A percentile compares a stretch with the other conserved stretches of the same genome.
Conservation (phyloP, 2,113 vertebrate species). For the Arothron firmamentum region DNA sequence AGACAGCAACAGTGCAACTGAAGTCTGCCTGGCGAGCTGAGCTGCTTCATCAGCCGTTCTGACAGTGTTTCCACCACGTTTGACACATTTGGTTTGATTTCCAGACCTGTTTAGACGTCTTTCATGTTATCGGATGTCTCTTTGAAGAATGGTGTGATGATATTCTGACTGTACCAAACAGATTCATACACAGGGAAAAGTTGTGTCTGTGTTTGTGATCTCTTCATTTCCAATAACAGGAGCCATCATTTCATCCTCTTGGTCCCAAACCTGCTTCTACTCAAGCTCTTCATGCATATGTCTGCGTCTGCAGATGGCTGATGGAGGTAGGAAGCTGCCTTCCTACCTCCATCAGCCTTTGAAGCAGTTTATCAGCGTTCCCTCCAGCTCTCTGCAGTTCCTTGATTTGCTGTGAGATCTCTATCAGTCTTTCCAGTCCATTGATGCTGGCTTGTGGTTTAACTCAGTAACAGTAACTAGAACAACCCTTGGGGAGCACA, state of each 20-base stretch:
- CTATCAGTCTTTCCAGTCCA: conserved; percentile 57
- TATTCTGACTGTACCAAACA: neutral
- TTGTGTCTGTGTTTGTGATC: no score
- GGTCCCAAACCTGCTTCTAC: conserved; percentile 69
- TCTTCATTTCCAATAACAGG: conserved; percentile 7
- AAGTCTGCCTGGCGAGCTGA: no score
- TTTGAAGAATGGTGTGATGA: neutral
- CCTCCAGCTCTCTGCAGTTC: conserved; percentile 57
- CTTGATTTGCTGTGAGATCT: conserved; percentile 64
- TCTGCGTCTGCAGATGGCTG: conserved; percentile 29
- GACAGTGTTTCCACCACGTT: no score
- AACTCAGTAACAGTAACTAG: conserved; percentile 57
- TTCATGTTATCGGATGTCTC: no score
- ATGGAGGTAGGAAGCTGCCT: conserved; percentile 50
- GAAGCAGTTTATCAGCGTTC: conserved; percentile 65
- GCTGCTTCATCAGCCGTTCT: no score
- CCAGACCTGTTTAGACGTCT: no score
- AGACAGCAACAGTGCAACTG: no score
- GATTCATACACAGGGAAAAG: neutral
- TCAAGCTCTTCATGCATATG: conserved; percentile 48
- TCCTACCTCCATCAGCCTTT: conserved; percentile 67
- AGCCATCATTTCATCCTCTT: conserved; percentile 63
- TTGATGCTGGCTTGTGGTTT: conserved; percentile 67
- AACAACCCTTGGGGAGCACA: no score
- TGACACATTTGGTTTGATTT: no score